These are phyloP conservation scores for Amphibalanus amphitrite DNA, from an alignment of 1,140 invertebrate genomes.

Conservation along the genomic window DNA sequence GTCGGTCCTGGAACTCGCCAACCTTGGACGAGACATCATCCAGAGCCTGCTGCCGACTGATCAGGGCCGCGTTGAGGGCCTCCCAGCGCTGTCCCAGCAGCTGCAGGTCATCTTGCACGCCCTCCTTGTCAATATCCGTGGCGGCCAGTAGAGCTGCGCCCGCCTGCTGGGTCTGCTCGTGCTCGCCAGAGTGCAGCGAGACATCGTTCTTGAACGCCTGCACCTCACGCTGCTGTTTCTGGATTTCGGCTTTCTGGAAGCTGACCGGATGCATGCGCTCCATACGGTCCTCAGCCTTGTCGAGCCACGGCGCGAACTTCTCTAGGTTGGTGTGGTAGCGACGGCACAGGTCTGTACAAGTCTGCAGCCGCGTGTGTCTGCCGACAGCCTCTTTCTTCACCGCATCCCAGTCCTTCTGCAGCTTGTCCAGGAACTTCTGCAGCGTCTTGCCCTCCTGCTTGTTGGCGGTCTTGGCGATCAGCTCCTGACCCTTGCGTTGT, in stretches of 20 bases:
- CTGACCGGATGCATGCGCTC: constrained; percentile 49
- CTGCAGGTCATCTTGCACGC: constrained; percentile 60
- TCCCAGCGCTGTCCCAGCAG: constrained; percentile 76
- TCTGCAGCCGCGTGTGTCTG: constrained; percentile 63
- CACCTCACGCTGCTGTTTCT: constrained; percentile 73
- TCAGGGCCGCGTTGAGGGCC: constrained; percentile 49
- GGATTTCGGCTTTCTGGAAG: constrained; percentile 68
- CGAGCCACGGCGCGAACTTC: constrained; percentile 70
- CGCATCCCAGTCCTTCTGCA: constrained; percentile 76
- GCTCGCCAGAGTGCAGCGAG: constrained; percentile 75
- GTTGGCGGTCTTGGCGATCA: constrained; percentile 37
- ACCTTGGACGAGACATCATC: constrained; percentile 68
- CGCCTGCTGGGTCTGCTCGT: constrained; percentile 63
- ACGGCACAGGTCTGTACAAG: constrained; percentile 77
- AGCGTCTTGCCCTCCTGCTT: constrained; percentile 32
- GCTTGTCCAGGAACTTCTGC: constrained; percentile 56
- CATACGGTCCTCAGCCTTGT: constrained; percentile 67
- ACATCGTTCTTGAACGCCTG: constrained; percentile 81
- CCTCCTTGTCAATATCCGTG: constrained; percentile 77
- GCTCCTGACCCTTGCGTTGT: constrained; percentile 70
- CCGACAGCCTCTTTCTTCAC: constrained; percentile 67
- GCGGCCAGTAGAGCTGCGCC: constrained; percentile 62
- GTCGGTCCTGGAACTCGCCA: constrained; percentile 63
- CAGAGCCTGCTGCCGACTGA: constrained; percentile 49
- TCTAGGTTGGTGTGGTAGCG: constrained; percentile 73